Base-by-base conservation (phyloP, 1,140 invertebrate species). In the Lucilia sericata region DNA sequence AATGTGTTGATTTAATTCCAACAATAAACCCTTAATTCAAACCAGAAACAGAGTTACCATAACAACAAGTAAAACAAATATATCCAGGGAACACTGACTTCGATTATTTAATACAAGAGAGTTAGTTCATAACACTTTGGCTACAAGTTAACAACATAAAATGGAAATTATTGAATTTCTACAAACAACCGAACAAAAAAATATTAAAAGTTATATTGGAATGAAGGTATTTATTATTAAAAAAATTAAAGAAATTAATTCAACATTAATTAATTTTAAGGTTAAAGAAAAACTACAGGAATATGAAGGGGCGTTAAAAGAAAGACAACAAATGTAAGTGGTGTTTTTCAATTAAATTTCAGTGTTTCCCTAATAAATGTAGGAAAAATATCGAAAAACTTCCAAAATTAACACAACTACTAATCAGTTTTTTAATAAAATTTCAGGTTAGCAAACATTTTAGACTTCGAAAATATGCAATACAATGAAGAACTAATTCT, bases 161-260 rank as follows among this genome's bases (percentile, higher is more conserved):
- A 76, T 76, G 74, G 74, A 76, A 76, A 42, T 76, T 14, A 82
- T 82, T 13, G 82, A 82, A 21, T 89, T 89, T 51, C 75, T 89
- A 1, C 85, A 65, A 5, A 86, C 84, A 8, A 89, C 88, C 5
- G 85, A 86, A 42, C 84, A 85, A 1, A 87, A 87, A 5, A 89
- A 88, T 84, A 70, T 83, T 9, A 88, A 89, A 65, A 75, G 85
- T 2, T 88, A 87, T 85, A 87, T 89, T 17, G 86, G 82, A 5
- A 74, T 81, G 9, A 82, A 86, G 60, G 86, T 89, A 74, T 51
- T 30, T 30, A 30, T 30, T n/a, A n/a, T n/a, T n/a, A n/a, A n/a
- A n/a, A n/a, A n/a, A n/a, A n/a, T n/a, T n/a, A n/a, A n/a, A n/a
- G n/a, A n/a, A n/a, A n/a, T n/a, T n/a, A n/a, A n/a, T n/a, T n/a